A percentile compares a stretch with the other conserved stretches of the same genome.
Evolutionary conservation across 2,797 vertebrate species (phyloP).

Genomic region (Mallotus villosus): DNA sequence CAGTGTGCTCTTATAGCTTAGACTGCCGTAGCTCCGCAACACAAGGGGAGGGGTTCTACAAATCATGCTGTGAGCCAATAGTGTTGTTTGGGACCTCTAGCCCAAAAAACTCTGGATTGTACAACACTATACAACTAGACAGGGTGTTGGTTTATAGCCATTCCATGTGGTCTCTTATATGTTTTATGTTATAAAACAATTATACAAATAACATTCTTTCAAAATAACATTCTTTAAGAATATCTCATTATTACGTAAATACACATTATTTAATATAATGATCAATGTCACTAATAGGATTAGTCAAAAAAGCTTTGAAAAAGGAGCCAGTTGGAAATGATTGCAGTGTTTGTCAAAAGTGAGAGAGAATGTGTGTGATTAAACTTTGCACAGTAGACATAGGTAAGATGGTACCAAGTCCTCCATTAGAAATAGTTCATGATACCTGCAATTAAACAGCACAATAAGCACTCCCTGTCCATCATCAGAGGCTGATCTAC

Average conservation of each 20-base stretch:
- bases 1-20: conserved; percentile 49
- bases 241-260: not conserved
- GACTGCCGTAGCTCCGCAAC: conserved; percentile 20
- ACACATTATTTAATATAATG: no score
- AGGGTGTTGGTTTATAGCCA: not conserved
- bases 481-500: conserved; percentile 27
- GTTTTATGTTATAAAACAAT: not conserved
- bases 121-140: conserved; percentile 2
- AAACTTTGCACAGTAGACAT: not conserved
- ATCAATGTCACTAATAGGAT: not conserved
- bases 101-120: conserved; percentile 1
- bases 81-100: not conserved
- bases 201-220: not conserved
- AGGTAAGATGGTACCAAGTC: not conserved
- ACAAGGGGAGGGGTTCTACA: conserved; percentile 38
- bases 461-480: not conserved
- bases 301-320: not conserved
- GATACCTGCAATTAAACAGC: not conserved
- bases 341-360: no score
- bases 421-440: not conserved
- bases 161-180: not conserved
- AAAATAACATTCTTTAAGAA: not conserved
- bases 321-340: not conserved
- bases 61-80: not conserved
- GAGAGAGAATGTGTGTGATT: not conserved